A percentile compares a stretch with the other conserved stretches of the same genome.
Evolutionary conservation across 2,113 vertebrate genomes (phyloP).

Genomic region (Bujurquina vittata): DNA sequence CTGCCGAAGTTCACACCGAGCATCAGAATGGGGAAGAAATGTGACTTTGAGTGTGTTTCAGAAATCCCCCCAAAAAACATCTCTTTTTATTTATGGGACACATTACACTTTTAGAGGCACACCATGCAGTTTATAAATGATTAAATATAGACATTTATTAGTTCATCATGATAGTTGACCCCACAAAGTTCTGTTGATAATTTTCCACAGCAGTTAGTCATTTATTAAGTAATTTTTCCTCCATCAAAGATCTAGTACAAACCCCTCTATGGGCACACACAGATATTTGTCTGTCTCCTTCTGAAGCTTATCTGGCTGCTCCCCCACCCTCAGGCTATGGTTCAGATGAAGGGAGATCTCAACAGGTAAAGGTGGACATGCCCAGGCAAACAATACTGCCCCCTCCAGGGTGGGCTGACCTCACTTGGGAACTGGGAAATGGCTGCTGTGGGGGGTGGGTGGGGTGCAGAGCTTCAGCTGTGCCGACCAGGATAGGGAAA

Average conservation of each 20-base stretch:
- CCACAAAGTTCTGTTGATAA: not conserved
- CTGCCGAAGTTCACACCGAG: no score
- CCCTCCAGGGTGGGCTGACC: constrained; percentile 66
- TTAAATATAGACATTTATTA: not conserved
- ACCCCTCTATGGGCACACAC: not conserved
- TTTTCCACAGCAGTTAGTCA: not conserved
- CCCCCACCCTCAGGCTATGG: constrained; percentile 17
- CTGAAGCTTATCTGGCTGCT: constrained; percentile 14
- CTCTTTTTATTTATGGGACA: no score
- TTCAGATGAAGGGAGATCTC: constrained; percentile 21
- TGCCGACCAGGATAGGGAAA: not conserved
- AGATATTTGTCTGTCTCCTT: not conserved
- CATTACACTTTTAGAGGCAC: no score
- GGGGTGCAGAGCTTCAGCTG: not conserved
- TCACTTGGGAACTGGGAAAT: constrained; percentile 35
- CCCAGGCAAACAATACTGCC: constrained; percentile 58
- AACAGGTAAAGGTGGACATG: constrained; percentile 32
- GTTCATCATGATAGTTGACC: not conserved
- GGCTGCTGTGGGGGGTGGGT: constrained; percentile 26
- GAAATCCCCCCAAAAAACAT: not conserved
- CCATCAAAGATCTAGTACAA: not conserved
- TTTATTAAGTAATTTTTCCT: not conserved
- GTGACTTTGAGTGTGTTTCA: not conserved
- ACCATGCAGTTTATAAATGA: not conserved
- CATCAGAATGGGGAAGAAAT: not conserved